Percentiles rank a stretch among this genome's conserved stretches.
phyloP scores from a whole-genome alignment of 2,113 vertebrate genomes.

The Campylorhamphus procurvoides region DNA sequence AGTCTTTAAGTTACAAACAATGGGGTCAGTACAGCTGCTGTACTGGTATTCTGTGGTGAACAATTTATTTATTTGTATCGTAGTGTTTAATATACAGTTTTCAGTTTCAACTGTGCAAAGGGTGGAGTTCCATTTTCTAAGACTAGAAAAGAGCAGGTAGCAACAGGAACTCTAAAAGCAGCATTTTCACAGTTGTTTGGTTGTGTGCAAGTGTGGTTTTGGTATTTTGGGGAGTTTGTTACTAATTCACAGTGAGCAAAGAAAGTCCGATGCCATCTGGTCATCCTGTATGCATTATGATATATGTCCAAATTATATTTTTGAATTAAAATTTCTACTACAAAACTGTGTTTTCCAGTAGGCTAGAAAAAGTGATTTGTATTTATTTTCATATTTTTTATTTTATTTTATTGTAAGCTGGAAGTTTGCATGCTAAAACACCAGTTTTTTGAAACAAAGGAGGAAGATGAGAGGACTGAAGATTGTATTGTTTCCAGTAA shows the following conservation, averaged over 20 bases:
- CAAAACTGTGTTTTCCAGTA: background rate
- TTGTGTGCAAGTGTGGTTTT: background rate
- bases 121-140: background rate
- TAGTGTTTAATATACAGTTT: background rate
- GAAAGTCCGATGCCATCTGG: background rate
- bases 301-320: background rate
- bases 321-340: background rate
- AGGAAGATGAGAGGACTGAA: background rate
- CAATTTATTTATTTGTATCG: background rate
- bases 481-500: background rate
- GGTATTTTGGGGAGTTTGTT: background rate
- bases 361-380: background rate
- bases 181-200: background rate
- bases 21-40: accelerated
- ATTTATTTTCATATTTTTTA: background rate
- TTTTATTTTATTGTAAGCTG: background rate
- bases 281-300: background rate
- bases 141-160: background rate
- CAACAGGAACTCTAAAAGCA: background rate
- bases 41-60: background rate
- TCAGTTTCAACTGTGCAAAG: background rate
- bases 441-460: background rate
- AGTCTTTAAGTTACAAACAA: background rate
- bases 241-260: background rate
- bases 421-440: background rate